Base-by-base conservation (phyloP, 2,797 vertebrate species). In the Lophura swinhoii region DNA sequence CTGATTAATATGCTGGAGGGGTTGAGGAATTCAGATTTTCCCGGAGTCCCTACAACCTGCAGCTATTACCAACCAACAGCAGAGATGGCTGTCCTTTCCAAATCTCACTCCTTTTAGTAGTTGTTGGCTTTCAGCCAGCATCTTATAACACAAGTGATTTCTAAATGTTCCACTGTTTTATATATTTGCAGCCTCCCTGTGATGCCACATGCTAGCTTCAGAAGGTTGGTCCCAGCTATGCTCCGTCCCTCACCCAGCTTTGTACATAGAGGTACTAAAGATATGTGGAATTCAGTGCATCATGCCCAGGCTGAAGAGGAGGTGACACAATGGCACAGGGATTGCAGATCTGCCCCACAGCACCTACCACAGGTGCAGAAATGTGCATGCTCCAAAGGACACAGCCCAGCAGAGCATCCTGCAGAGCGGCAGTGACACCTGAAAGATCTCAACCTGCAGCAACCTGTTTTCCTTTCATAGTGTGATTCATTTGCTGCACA, bases 251-350 rank as follows among this genome's bases (percentile, higher is more conserved):
- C 26, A 37, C 12, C 8, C 33, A 69, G 17, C 46, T 37, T 33
- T 11, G 33, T 28, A 15, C 17, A 13, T 13, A 31, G 13, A 23
- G 26, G 3, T 56, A 24, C 63, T 39, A 11, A 31, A 56, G 51
- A 46, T 10, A 24, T 0, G 0, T 9, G 26, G 22, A 74, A 39
- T 12, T 53, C 1, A 0, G 20, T 56, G 13, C 37, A 12, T 10
- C 48, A 39, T 39, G 23, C 20, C 43, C 43, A 43, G 26, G 6
- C 8, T 72, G 6, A 63, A 59, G 56, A 77, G 10, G 28, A 39
- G 0, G 0, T 55, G 31, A 66, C 21, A 33, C 7, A 8, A 22
- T 10, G n/a, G 46, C 39, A 55, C 8, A 74, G 20, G 37, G 44
- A 64, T 12, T 55, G 26, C 22, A 81, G 41, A 46, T 4, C 1